These are phyloP conservation scores for Nilaparvata lugens DNA, from an alignment of 1,140 invertebrate species.

Conservation along the genomic window DNA sequence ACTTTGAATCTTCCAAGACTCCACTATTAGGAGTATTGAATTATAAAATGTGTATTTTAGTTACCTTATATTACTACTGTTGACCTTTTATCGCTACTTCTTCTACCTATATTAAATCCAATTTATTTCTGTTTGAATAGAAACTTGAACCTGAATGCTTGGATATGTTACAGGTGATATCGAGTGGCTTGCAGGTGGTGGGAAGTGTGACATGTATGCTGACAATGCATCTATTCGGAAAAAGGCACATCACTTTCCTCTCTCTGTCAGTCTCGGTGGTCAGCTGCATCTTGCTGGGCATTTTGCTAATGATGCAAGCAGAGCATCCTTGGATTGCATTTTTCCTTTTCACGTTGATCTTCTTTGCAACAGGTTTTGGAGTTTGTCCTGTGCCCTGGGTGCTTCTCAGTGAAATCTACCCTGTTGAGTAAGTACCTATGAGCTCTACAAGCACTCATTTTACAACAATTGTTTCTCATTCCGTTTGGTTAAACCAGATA, in stretches of 20 bases:
- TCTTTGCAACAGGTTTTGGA: constrained; percentile 16
- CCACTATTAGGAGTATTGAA: too few relatives aligned
- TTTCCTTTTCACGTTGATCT: constrained; percentile 12
- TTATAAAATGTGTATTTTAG: too few relatives aligned
- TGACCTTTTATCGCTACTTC: too few relatives aligned
- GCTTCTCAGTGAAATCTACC: constrained; percentile 23
- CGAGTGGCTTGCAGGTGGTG: constrained; percentile 11
- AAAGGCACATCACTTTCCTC: constrained; percentile 27
- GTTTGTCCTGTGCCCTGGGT: constrained; percentile 23
- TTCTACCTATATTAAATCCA: too few relatives aligned
- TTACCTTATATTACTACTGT: too few relatives aligned
- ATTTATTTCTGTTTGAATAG: too few relatives aligned
- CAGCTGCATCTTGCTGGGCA: constrained; percentile 7
- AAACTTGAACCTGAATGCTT: too few relatives aligned
- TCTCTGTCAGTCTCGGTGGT: constrained; percentile 24
- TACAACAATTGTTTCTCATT: too few relatives aligned
- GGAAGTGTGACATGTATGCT: constrained; percentile 19
- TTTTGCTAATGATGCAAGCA: neutral
- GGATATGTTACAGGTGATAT: constrained; percentile 14
- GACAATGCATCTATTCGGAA: constrained; percentile 26
- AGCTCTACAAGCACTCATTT: too few relatives aligned
- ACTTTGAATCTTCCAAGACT: too few relatives aligned
- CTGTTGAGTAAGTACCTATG: constrained; percentile 17
- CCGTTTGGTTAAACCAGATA: too few relatives aligned
- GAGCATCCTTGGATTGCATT: constrained; percentile 14